Evolutionary conservation across 2,797 vertebrate species (phyloP).

Genomic region (Urosaurus nigricauda): DNA sequence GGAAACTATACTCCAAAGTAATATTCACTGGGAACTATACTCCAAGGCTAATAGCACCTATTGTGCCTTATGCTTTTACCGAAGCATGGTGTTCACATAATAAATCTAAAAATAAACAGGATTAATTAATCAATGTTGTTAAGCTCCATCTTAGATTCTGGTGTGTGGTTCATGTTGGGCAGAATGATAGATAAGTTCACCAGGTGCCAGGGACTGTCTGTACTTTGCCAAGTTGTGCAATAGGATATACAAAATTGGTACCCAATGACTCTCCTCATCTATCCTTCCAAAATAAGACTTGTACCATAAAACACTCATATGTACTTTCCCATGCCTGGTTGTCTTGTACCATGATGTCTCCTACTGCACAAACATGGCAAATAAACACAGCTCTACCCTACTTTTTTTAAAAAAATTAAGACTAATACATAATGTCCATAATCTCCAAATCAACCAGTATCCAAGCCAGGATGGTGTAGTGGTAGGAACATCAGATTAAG

Average conservation of each 20-base stretch:
- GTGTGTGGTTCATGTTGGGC: background rate
- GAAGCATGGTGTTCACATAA: background rate
- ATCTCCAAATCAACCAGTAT: background rate
- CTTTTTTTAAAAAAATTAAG: background rate
- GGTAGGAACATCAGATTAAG: background rate
- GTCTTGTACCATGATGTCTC: background rate
- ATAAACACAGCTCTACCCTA: background rate
- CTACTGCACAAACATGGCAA: background rate
- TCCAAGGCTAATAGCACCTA: background rate
- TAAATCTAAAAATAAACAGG: background rate
- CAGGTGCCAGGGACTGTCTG: background rate
- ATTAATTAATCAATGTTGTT: background rate
- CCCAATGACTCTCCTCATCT: background rate
- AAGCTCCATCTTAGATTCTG: background rate
- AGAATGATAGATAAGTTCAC: background rate
- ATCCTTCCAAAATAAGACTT: background rate
- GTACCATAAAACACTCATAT: background rate
- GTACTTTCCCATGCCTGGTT: background rate
- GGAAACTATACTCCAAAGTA: background rate
- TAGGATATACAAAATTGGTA: background rate
- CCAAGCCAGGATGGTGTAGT: background rate
- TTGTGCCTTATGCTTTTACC: background rate
- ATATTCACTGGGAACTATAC: background rate
- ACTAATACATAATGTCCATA: background rate
- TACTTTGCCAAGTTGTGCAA: constrained; percentile 12